A percentile compares a stretch with the other conserved stretches of the same genome.
phyloP scores from a whole-genome alignment of 2,888 invertebrate species.

The Cremastinae sp. region DNA sequence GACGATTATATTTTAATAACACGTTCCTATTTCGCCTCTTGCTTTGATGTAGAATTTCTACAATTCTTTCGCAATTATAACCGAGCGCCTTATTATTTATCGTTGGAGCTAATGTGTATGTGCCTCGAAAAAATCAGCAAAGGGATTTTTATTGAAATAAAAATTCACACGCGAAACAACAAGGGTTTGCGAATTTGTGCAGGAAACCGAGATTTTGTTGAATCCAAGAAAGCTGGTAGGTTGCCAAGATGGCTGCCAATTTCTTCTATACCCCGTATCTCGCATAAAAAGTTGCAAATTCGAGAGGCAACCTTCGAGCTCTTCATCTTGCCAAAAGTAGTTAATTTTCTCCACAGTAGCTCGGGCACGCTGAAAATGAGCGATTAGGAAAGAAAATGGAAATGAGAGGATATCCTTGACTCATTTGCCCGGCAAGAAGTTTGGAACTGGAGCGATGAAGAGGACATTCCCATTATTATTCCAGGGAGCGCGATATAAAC shows the following conservation, averaged over 20 bases:
- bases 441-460: constrained; percentile 15
- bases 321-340: constrained; percentile 40
- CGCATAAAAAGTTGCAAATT: constrained; percentile 52
- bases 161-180: not conserved
- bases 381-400: constrained; percentile 7
- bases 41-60: constrained; percentile 23
- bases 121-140: constrained; percentile 3
- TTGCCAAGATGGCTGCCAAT: constrained; percentile 39
- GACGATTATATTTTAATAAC: constrained; percentile 59
- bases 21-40: constrained; percentile 32
- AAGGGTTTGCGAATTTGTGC: constrained; percentile 31
- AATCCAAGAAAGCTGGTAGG: constrained; percentile 51
- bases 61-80: constrained; percentile 53
- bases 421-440: not conserved
- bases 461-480: constrained; percentile 28
- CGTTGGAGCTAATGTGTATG: constrained; percentile 35
- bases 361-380: not conserved
- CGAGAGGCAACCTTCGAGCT: constrained; percentile 4
- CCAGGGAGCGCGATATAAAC: constrained; percentile 35
- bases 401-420: not conserved
- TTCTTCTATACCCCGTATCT: constrained; percentile 8
- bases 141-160: not conserved
- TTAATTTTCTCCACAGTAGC: constrained; percentile 37
- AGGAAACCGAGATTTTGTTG: constrained; percentile 41
- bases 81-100: constrained; percentile 30